Base-by-base conservation (phyloP, 2,888 invertebrate species). In the Trichopria drosophilae region DNA sequence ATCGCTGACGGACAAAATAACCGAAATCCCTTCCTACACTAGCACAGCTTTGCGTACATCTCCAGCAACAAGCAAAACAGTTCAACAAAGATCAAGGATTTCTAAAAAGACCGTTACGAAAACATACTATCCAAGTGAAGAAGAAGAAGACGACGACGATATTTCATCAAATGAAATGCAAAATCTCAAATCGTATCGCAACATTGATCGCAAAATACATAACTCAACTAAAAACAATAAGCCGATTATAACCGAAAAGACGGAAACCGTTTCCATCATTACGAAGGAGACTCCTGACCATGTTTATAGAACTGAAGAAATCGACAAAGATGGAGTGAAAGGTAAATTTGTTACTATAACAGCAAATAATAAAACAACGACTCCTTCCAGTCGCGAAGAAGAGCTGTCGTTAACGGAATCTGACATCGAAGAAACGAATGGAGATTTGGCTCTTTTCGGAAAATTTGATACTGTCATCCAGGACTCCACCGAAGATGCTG, bases 61-160 rank as follows among this genome's bases (percentile, higher is more conserved):
- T 7, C 40, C 61, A 4, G 60, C 66, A 1, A 59, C 60, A 15
- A 60, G 47, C 9, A 57, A 58, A 55, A 61, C 64, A 1, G 32
- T 65, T 16, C n/a, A 52, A 10, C 66, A 65, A 32, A 66, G 62
- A 28, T 64, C 65, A 1, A 60, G 63, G 6, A 61, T 68, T 9
- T 64, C 67, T 1, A 68, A 67, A 19, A 62, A 68, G 29, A 66
- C 61, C 10, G 59, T 66, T 20, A 66, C 63, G 1, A 64, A 65
- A 40, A 64, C 63, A 2, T 57, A 58, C 12, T 66, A 62, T 43
- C 66, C 66, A 1, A 37, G 51, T 13, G 48, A 47, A 1, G 46
- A 53, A 9, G 39, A 49, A 13, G 49, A 57, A 37, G 39, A 42
- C 3, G 40, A 50, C 9, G 20, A 23, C 6, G 35, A 35, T 4